Evolutionary conservation across 2,113 vertebrate species (phyloP), one percentile per base, ranked within the genome.

Genomic region (Hypocryptadius cinnamomeus): DNA sequence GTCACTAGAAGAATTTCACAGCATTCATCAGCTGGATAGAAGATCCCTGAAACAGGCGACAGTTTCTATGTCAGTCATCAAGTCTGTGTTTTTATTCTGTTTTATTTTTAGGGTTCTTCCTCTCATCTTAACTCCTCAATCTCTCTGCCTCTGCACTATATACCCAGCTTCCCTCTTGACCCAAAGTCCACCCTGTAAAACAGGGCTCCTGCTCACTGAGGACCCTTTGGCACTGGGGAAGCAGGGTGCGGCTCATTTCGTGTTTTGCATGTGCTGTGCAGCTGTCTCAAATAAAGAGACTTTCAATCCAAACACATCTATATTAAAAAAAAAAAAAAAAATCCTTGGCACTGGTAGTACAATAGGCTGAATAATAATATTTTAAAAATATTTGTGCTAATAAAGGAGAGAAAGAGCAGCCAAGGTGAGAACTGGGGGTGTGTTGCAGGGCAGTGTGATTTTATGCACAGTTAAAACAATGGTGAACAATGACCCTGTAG

Each of bases 131-230:
- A 47, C 54, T 83, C 39, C 42, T 20, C 3, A 2, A 15, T 40
- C 1, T 21, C 39, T 90, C n/a, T 84, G 69, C 80, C n/a, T 92
- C 53, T 65, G 23, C 14, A 3, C 24, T 45, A 5, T 3, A 9
- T 10, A 35, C 39, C 16, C 54, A 61, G 37, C 13, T 83, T 56
- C 37, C 5, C 30, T 72, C 45, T 47, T 61, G 28, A 48, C 37
- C 15, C 22, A 33, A 63, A 63, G 33, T 15, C 31, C 33, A 9
- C 8, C 4, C 33, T 81, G 33, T 48, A 14, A 53, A 68, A 50
- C 6, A 4, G 24, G 31, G 21, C 3, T 17, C 33, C 22, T 1
- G 2, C 45, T 14, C n/a, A 45, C 30, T 0, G 0, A 51, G 50
- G 13, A 69, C 23, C 20, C 18, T 59, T 37, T 0, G 4, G 39